Evolutionary conservation across 2,113 vertebrate genomes (phyloP).

Genomic region (Desmodus rotundus): DNA sequence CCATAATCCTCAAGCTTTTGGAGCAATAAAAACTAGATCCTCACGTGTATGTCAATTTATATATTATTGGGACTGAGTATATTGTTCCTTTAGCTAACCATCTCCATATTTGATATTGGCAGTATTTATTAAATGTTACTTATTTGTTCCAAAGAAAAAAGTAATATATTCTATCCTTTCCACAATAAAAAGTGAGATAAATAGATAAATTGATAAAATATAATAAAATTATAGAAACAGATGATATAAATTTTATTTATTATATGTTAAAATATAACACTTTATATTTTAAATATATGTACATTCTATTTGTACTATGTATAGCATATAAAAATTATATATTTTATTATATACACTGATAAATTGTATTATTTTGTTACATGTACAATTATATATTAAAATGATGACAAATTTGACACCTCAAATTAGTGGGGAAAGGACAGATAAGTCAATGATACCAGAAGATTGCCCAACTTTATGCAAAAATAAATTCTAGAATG

Average conservation of each 20-base stretch:
- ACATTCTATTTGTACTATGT: no score
- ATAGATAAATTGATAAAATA: not conserved
- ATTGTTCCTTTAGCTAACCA: not conserved
- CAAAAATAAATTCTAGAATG: constrained; percentile 9
- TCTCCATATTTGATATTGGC: not conserved
- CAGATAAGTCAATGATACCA: not conserved
- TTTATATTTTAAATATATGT: not conserved
- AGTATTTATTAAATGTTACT: not conserved
- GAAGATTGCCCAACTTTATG: not conserved
- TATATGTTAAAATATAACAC: not conserved
- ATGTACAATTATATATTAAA: not conserved
- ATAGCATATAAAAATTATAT: not conserved
- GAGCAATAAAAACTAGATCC: not conserved
- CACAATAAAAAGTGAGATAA: not conserved
- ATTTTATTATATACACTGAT: not conserved
- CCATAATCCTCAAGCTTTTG: not conserved
- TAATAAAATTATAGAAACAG: not conserved
- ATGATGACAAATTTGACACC: not conserved
- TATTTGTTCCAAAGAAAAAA: not conserved
- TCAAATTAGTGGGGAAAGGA: not conserved
- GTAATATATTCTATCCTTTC: not conserved
- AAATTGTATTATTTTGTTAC: not conserved
- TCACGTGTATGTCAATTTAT: not conserved
- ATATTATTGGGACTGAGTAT: not conserved
- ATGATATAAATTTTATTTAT: not conserved